A percentile compares a stretch with the other conserved stretches of the same genome.
Conservation (phyloP, 1,140 invertebrate genomes). For the Venustaconcha ellipsiformis region DNA sequence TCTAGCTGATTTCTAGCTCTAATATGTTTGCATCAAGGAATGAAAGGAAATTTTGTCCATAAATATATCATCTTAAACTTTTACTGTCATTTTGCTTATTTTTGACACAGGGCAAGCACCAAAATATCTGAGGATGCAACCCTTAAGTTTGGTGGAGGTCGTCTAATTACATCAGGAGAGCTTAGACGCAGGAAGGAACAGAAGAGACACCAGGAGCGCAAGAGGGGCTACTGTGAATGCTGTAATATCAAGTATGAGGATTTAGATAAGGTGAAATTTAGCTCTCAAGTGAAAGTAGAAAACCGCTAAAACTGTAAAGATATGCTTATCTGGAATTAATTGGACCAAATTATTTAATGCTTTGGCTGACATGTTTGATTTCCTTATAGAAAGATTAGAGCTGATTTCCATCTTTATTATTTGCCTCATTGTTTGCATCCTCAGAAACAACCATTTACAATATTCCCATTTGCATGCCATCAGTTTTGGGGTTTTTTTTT, state of each 20-base stretch:
- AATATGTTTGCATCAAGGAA: too few relatives aligned
- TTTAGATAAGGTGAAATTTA: conserved; percentile 47
- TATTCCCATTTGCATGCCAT: too few relatives aligned
- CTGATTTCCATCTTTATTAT: not conserved
- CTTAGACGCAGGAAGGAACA: conserved; percentile 39
- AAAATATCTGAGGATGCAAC: too few relatives aligned
- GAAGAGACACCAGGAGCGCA: conserved; percentile 42
- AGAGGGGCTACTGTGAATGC: conserved; percentile 62
- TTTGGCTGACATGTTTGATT: not conserved
- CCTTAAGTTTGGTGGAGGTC: conserved; percentile 31
- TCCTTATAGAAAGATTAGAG: not conserved
- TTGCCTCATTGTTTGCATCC: not conserved
- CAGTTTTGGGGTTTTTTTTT: too few relatives aligned
- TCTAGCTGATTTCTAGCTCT: too few relatives aligned
- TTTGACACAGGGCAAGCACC: too few relatives aligned
- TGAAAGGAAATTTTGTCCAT: too few relatives aligned
- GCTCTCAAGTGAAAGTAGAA: not conserved
- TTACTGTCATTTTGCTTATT: too few relatives aligned
- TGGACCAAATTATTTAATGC: not conserved
- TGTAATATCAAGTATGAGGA: conserved; percentile 58
- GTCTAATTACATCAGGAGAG: conserved; percentile 55
- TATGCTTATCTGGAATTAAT: not conserved
- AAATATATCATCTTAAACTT: too few relatives aligned
- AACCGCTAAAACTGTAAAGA: not conserved
- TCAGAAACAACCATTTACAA: not conserved